These are phyloP conservation scores for Orthosia cruda DNA, from an alignment of 2,888 invertebrate species.

Conservation along the genomic window DNA sequence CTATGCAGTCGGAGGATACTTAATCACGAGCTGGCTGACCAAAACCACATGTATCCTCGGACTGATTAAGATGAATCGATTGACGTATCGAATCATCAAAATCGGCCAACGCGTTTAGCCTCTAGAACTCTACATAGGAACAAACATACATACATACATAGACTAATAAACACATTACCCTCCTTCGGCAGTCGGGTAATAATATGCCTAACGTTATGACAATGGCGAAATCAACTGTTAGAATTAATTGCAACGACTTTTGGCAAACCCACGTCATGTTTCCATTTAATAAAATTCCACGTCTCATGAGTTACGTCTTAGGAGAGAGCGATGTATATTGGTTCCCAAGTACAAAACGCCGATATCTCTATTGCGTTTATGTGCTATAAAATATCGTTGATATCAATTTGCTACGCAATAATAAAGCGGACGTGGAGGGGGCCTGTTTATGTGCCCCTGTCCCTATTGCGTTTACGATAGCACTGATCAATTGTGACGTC, in stretches of 20 bases:
- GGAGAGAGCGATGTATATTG: not conserved
- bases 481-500: conserved; percentile 10
- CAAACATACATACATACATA: too few relatives aligned
- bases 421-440: conserved; percentile 56
- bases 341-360: not conserved
- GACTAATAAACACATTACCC: too few relatives aligned
- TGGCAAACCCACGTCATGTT: not conserved
- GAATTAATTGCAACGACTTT: not conserved
- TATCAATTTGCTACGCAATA: conserved; percentile 42
- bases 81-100: too few relatives aligned
- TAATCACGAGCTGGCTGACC: too few relatives aligned
- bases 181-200: too few relatives aligned
- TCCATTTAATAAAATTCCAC: too few relatives aligned
- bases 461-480: conserved; percentile 32
- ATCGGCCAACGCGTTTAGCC: too few relatives aligned
- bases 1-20: too few relatives aligned
- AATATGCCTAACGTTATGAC: not conserved
- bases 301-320: not conserved
- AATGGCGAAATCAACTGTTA: not conserved
- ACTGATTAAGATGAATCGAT: too few relatives aligned
- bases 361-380: conserved; percentile 15
- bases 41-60: too few relatives aligned
- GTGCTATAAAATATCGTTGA: conserved; percentile 29
- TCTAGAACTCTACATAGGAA: too few relatives aligned
- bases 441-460: conserved; percentile 48